Base-by-base conservation (phyloP, 2,888 invertebrate genomes). In the Fragum whitleyi region DNA sequence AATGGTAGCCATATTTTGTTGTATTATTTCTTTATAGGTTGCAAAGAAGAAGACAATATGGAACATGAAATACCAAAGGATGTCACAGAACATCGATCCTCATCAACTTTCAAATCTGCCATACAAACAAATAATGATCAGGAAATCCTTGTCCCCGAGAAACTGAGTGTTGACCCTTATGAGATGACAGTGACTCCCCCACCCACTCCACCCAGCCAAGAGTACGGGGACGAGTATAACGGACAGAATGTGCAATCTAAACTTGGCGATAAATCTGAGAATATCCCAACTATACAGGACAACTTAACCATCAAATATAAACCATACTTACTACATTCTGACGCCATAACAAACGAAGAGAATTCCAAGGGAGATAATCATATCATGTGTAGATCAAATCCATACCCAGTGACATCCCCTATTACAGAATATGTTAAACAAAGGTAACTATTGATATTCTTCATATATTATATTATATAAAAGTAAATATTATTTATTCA, bases 121-220 rank as follows among this genome's bases (percentile, higher is more conserved):
- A 47, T 47, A 47, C 7, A 47, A 9, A 9, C 47, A n/a, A 47
- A 47, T 2, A 47, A 16, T 26, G 26, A 57, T 14, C 23, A 23
- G 26, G 57, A 57, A 57, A 57, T 26, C 26, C 16, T 7, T 28
- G 23, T 23, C 26, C 1, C 14, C 2, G 57, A 57, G 26, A 57
- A 23, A 26, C 2, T 23, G 28, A 57, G 57, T 16, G 57, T 57
- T 23, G 26, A 57, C 16, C 57, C 23, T 14, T 57, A 57, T 28
- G 57, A 57, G 28, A 28, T 57, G 26, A 57, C 57, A 14, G 57
- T 57, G 16, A 57, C 57, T 5, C 57, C 57, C 57, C 57, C 57
- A 19, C 57, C 57, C 23, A 57, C 57, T 2, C 57, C 57, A 28
- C 57, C 57, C 1, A 57, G 19, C 57, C 26, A 57, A 7, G 26